A percentile compares a stretch with the other conserved stretches of the same genome.
Evolutionary conservation across 2,888 invertebrate genomes (phyloP).

Genomic region (Mesodorylaimus sp.): DNA sequence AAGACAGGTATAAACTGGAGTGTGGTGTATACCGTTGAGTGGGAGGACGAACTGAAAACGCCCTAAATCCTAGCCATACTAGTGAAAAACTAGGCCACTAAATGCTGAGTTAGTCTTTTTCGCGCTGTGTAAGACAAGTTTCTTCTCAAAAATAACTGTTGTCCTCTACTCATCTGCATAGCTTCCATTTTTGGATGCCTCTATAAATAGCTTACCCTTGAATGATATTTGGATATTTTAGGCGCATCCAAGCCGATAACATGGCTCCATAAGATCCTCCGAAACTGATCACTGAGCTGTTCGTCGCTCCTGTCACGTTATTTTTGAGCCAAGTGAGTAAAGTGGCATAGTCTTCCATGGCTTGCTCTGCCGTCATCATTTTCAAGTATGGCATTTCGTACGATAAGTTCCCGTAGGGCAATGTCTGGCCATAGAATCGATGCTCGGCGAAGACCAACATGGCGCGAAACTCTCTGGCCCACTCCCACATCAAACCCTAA

Average conservation of each 20-base stretch:
- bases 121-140: too few relatives aligned
- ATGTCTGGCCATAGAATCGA: constrained; percentile 73
- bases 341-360: constrained; percentile 73
- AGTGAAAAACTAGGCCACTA: too few relatives aligned
- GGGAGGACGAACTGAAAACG: too few relatives aligned
- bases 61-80: too few relatives aligned
- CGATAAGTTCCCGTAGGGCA: constrained; percentile 71
- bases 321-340: constrained; percentile 51
- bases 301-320: too few relatives aligned
- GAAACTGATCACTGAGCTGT: constrained; percentile 60
- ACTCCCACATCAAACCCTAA: constrained; percentile 76
- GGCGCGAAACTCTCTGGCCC: constrained; percentile 57
- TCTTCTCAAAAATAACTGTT: too few relatives aligned
- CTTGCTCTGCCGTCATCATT: constrained; percentile 71
- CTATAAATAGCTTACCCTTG: constrained; percentile 46
- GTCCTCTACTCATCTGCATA: too few relatives aligned
- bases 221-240: constrained; percentile 79
- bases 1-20: too few relatives aligned
- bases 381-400: constrained; percentile 32
- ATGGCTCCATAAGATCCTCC: constrained; percentile 90
- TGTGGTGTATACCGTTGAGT: too few relatives aligned
- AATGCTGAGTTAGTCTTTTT: too few relatives aligned
- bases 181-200: too few relatives aligned
- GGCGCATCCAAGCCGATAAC: constrained; percentile 81
- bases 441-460: constrained; percentile 79